Base-by-base conservation (phyloP, 2,888 invertebrate genomes). In the Rhagium mordax region DNA sequence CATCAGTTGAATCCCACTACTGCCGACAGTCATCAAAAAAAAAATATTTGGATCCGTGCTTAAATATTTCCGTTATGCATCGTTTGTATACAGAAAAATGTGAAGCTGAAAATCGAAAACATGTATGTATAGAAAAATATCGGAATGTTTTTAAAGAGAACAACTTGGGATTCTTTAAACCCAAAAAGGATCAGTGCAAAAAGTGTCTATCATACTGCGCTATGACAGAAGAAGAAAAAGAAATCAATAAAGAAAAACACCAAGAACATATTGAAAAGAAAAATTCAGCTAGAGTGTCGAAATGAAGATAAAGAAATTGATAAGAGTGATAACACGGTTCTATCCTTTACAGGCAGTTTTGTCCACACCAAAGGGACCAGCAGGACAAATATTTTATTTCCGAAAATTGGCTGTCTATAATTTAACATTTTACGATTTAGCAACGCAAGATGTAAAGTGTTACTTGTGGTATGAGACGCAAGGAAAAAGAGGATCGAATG, bases 1-100 rank as follows among this genome's bases (percentile, higher is more conserved):
- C 80, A 48, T 71, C 78, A 20, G 65, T 81, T 8, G 81, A 81
- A 67, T 81, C 81, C 6, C 79, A 81, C 48, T 81, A 81, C 61
- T 79, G 78, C 69, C 68, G 78, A 41, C 59, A 74, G 24, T 24
- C 27, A 13, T 67, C 67, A 60, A 29, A 13, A 15, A 72, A 68
- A 61, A 60, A 68, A 18, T 68, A 72, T 55, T 41, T 80, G 41
- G 76, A 79, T 60, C 21, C 76, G 15, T 67, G 68, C 48, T 49
- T 81, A n/a, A 80, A 79, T 71, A 75, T 80, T 66, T 67, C 73
- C 10, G 70, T 78, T 72, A 79, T 79, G 79, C 57, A 78, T 49
- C 73, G 64, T 47, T 71, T 78, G 71, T 79, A 81, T 55, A 76
- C 69, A 77, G 71, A 75, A 16, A 47, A 53, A 27, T 79, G 79